Conservation (phyloP, 2,797 vertebrate genomes). For the Leptatherina wallacei region DNA sequence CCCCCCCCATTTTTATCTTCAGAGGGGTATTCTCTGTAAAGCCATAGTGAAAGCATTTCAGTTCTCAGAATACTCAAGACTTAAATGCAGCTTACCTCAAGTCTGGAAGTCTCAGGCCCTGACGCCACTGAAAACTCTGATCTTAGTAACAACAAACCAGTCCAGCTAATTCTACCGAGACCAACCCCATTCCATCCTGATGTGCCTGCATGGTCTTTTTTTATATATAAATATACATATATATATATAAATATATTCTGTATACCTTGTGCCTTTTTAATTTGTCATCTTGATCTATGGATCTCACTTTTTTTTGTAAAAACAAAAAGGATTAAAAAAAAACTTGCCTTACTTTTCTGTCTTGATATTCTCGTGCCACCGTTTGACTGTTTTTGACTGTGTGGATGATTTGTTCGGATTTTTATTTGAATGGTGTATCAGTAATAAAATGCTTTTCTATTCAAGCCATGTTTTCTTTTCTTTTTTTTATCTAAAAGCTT, state of each 20-base stretch:
- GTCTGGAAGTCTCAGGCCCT: conserved; percentile 26
- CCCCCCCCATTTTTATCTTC: too few species aligned
- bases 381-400: conserved; percentile 73
- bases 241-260: conserved; percentile 41
- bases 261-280: conserved; percentile 81
- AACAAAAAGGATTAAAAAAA: neutral
- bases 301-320: conserved; percentile 66
- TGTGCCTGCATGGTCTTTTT: conserved; percentile 80
- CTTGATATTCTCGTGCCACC: conserved; percentile 78
- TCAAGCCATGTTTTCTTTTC: conserved; percentile 44
- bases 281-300: conserved; percentile 72
- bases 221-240: conserved; percentile 29
- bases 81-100: conserved; percentile 68
- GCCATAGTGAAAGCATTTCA: conserved; percentile 57
- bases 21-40: conserved; percentile 43
- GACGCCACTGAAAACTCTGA: conserved; percentile 13
- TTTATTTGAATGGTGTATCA: conserved; percentile 77
- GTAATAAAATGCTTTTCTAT: conserved; percentile 76
- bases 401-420: conserved; percentile 74
- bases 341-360: conserved; percentile 79
- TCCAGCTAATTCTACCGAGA: conserved; percentile 54
- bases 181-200: conserved; percentile 72
- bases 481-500: neutral
- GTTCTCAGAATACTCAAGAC: conserved; percentile 34
- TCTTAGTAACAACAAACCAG: conserved; percentile 41